phyloP scores from a whole-genome alignment of 1,140 invertebrate species.

The Apis laboriosa region DNA sequence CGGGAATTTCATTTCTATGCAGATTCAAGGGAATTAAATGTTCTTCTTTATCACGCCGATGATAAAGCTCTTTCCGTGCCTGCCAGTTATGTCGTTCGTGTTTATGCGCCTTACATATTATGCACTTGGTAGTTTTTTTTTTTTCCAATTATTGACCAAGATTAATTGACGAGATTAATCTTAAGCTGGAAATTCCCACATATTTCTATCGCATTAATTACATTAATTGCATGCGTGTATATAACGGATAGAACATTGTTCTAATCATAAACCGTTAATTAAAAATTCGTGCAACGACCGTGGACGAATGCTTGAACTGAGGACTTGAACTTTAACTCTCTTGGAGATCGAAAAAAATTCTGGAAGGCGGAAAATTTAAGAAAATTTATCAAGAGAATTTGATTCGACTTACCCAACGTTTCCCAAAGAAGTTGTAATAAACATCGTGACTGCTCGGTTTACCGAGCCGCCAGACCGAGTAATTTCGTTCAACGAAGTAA shows the following conservation, averaged over 20 bases:
- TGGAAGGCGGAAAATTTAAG: background rate
- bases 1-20: constrained; percentile 46
- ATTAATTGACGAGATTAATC: no score
- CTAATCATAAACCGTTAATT: background rate
- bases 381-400: background rate
- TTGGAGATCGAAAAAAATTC: no score
- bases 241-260: background rate
- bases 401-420: background rate
- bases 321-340: no score
- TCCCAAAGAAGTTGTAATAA: background rate
- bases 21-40: constrained; percentile 31
- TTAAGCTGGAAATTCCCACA: no score
- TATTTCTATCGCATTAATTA: no score
- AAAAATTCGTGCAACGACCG: no score
- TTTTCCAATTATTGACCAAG: no score
- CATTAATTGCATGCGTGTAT: no score
- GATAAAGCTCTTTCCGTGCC: background rate
- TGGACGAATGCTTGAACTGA: no score
- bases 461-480: background rate
- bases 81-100: background rate
- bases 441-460: background rate
- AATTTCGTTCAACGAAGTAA: constrained; percentile 35
- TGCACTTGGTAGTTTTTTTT: no score
- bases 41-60: background rate
- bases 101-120: background rate